Base-by-base conservation (phyloP, 1,140 invertebrate genomes). In the Dendrolimus punctatus region DNA sequence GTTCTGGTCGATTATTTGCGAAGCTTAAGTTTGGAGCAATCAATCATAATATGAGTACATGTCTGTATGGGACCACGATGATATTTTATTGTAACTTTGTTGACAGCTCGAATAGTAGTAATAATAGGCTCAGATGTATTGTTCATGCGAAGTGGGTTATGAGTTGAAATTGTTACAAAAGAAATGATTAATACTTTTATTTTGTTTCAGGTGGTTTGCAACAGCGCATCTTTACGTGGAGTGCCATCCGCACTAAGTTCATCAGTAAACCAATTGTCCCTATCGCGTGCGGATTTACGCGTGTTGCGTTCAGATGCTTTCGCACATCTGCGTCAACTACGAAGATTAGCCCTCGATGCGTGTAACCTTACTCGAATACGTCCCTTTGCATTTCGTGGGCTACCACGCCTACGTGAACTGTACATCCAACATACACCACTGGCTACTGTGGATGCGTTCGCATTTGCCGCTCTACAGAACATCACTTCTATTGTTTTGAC, bases 401-500 rank as follows among this genome's bases (percentile, higher is more conserved):
- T 96, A 36, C 92, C 91, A 2, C 90, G 91, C 2, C 87, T 96
- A 2, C 89, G 90, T 44, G 93, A 95, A 62, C 87, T 96, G 2
- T 94, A 93, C 58, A 95, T 96, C 51, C 94, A 95, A 67, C 91
- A 95, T 48, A 95, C 94, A 0, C 93, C 94, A 0, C 78, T 96
- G 6, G 86, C 92, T 4, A 92, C 90, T 2, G 91, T 95, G 8
- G 91, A 93, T 5, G 91, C 91, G 40, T 95, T 95, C 64, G 91
- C 94, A 0, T 95, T 95, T 68, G 93, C 94, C 7, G 93, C 93
- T 0, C 78, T 95, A 5, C 94, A 95, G 69, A 95, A 95, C 71
- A 89, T 95, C 6, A 92, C 92, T 2, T 89, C 91, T 2, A 91
- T 96, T 43, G 80, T 94, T 49, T 73, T 95, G 7, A 91, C 92